Percentiles rank a stretch among this genome's conserved stretches.
Evolutionary conservation across 2,797 vertebrate species (phyloP).

Genomic region (Syndactyla subalaris): DNA sequence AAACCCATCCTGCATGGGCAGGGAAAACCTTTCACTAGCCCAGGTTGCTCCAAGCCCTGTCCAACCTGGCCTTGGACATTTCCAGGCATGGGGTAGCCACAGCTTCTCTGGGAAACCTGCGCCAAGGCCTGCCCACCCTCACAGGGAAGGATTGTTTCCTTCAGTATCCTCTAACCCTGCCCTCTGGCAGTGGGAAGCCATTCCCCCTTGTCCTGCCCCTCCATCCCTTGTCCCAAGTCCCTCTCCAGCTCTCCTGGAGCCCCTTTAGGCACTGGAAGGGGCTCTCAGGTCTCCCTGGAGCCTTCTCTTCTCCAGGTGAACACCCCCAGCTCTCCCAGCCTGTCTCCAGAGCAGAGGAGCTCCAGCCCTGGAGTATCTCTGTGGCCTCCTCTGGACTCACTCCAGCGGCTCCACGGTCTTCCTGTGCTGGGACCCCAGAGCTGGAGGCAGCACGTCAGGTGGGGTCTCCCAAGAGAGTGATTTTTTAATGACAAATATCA

Average conservation of each 20-base stretch:
- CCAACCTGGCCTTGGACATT: not conserved
- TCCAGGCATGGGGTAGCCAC: not conserved
- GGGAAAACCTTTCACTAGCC: rapidly evolving
- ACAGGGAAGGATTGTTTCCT: not conserved
- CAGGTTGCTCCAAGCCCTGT: rapidly evolving
- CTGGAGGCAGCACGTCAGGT: not conserved
- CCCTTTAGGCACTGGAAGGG: not conserved
- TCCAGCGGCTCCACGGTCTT: not conserved
- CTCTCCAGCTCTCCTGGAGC: not conserved
- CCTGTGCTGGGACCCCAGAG: rapidly evolving
- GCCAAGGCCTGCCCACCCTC: not conserved
- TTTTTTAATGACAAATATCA: not conserved
- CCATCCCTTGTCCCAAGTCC: not conserved
- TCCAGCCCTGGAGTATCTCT: not conserved
- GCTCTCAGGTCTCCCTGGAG: not conserved
- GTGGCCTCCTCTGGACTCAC: rapidly evolving
- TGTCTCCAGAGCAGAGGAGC: not conserved
- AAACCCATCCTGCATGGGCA: not conserved
- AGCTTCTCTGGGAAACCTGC: not conserved
- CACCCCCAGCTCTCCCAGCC: not conserved
- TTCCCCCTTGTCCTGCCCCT: not conserved
- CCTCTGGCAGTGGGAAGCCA: not conserved
- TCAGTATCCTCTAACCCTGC: rapidly evolving
- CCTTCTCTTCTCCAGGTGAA: not conserved
- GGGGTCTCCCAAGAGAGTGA: not conserved